Evolutionary conservation across 2,888 invertebrate species (phyloP).

Genomic region (Pyralis farinalis): DNA sequence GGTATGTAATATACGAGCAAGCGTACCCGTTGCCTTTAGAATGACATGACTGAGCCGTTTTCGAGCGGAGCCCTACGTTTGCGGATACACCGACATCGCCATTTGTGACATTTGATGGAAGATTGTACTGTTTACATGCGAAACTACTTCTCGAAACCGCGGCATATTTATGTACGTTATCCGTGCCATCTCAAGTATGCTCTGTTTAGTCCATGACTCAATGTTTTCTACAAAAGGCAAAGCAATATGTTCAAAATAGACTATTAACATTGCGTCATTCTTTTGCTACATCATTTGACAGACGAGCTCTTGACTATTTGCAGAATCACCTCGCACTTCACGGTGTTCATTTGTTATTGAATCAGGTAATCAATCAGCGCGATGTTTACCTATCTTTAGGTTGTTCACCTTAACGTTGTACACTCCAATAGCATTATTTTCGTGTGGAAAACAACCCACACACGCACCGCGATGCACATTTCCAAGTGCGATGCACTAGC

Average conservation of each 20-base stretch:
- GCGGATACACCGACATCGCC: constrained; percentile 51
- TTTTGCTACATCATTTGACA: constrained; percentile 30
- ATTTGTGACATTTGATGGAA: constrained; percentile 67
- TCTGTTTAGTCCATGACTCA: constrained; percentile 44
- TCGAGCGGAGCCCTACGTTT: constrained; percentile 42
- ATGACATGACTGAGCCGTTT: constrained; percentile 51
- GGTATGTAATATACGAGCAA: constrained; percentile 39
- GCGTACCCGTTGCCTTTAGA: constrained; percentile 35
- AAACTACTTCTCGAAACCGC: constrained; percentile 42
- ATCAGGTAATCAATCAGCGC: constrained; percentile 56
- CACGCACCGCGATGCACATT: constrained; percentile 62
- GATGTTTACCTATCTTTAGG: constrained; percentile 53
- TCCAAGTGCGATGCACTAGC: constrained; percentile 71
- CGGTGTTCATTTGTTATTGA: constrained; percentile 34
- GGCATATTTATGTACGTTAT: constrained; percentile 49
- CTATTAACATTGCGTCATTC: constrained; percentile 16
- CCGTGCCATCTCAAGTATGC: constrained; percentile 54
- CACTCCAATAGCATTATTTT: constrained; percentile 59
- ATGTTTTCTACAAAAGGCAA: constrained; percentile 40
- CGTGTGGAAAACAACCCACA: constrained; percentile 56
- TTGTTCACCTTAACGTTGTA: constrained; percentile 67
- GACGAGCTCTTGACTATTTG: constrained; percentile 34
- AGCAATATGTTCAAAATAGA: constrained; percentile 14
- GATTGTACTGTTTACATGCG: constrained; percentile 65
- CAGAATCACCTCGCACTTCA: constrained; percentile 39